These are phyloP conservation scores for Solenopsis invicta DNA, from an alignment of 1,140 invertebrate species.

Conservation along the genomic window DNA sequence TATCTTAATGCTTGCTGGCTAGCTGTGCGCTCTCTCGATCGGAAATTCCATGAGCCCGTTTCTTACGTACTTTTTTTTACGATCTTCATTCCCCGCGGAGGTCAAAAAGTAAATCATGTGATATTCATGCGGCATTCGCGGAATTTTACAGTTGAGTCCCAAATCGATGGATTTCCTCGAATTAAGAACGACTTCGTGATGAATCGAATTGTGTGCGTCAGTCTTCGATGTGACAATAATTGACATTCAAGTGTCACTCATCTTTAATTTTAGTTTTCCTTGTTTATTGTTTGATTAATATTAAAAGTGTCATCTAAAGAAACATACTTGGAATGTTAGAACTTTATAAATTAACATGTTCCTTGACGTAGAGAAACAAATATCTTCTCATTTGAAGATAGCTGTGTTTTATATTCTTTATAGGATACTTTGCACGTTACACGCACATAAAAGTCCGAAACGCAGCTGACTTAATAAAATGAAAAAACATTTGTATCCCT, in stretches of 20 bases:
- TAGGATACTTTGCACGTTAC: no score
- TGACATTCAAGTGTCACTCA: no score
- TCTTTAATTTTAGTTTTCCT: neutral
- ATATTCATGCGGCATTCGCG: neutral
- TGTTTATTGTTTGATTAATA: neutral
- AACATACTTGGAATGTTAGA: neutral
- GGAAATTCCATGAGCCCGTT: constrained; percentile 8
- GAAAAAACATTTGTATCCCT: no score
- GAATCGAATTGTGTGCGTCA: neutral
- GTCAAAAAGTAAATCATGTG: constrained; percentile 27
- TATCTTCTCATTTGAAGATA: no score
- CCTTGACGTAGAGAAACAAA: no score
- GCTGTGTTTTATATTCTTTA: no score
- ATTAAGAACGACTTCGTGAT: neutral
- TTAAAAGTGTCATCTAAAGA: neutral
- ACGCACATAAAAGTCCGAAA: no score
- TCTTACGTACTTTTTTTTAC: neutral
- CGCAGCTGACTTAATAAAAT: no score
- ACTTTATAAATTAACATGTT: neutral
- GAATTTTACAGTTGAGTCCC: neutral
- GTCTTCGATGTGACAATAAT: neutral
- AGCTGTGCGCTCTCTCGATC: constrained; percentile 17
- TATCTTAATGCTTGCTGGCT: neutral
- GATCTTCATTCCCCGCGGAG: neutral
- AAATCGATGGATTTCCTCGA: neutral